Base-by-base conservation (phyloP, 2,797 vertebrate genomes). In the Triplophysa bombifrons region DNA sequence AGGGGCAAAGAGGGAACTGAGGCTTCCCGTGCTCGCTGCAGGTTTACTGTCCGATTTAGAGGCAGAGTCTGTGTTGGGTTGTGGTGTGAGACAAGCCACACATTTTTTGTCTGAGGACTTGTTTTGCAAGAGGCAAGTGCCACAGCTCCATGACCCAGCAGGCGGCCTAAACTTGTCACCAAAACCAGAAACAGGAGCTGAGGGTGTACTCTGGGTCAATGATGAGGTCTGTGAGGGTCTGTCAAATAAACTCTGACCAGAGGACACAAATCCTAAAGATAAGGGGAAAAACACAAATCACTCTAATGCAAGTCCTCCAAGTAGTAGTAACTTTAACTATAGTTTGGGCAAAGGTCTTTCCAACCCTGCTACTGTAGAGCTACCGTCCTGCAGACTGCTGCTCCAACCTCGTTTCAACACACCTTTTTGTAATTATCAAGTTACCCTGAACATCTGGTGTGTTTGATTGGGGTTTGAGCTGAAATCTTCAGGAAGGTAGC, bases 61-160 rank as follows among this genome's bases (percentile, higher is more conserved):
- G 41, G 41, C 81, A 44, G 87, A 86, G 65, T 41, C 82, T 46
- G 87, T 69, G 20, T 88, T 86, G 14, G 91, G 90, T 87, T 95
- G 93, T n/a, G 92, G 80, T 2, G 93, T 56, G 64, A 85, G 86
- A 78, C 95, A 98, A 8, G 95, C 93, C 25, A 93, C 85, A 50
- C 96, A 98, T 81, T 94, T 97, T 20, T 76, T 87, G 76, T 97
- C 94, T 9, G 90, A 91, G 10, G 86, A 76, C 87, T 95, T 96
- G 92, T 95, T 98, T 76, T 93, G 92, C 76, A 95, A 81, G 27
- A 93, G 80, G 85, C 95, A 91, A 0, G 89, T 80, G 11, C 95
- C 92, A 81, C 96, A 94, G 83, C 90, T 93, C 96, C 96, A 95
- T 1, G 90, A 92, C 0, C 93, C 93, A 48, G 92, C 86, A 1